Percentiles rank a stretch among this genome's conserved stretches.
These are phyloP conservation scores for Phytoseiulus persimilis DNA, from an alignment of 2,888 invertebrate species.

Conservation along the genomic window DNA sequence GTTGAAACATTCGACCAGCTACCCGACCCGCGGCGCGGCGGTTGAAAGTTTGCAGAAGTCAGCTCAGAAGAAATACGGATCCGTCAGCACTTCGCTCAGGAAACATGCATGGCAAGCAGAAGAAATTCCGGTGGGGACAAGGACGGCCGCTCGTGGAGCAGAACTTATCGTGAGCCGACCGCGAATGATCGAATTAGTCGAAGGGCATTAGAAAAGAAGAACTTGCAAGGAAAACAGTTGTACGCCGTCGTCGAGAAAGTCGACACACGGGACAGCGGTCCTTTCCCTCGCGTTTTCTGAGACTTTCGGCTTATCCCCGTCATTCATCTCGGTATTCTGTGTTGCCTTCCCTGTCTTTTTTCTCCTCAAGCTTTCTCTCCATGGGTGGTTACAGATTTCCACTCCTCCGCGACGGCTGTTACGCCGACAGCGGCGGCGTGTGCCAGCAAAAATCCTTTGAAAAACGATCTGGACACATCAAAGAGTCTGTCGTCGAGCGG, in stretches of 20 bases:
- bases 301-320: neutral
- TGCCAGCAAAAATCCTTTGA: neutral
- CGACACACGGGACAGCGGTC: neutral
- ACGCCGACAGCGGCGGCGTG: neutral
- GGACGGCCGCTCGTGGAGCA: neutral
- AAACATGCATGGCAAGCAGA: neutral
- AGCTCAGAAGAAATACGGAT: neutral
- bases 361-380: neutral
- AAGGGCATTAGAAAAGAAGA: neutral
- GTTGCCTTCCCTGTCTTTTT: neutral
- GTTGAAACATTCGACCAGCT: neutral
- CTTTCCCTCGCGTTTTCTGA: neutral
- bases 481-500: neutral
- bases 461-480: neutral
- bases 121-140: neutral
- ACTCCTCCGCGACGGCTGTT: neutral
- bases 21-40: neutral
- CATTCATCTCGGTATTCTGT: neutral
- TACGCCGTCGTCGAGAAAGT: neutral
- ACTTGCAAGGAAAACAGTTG: neutral
- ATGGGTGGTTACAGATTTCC: neutral
- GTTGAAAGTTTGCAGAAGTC: neutral
- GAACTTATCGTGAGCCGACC: neutral
- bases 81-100: neutral
- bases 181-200: neutral